Evolutionary conservation across 2,797 vertebrate species (phyloP), one percentile per base, ranked within the genome.

Genomic region (Notolepis coatsorum): DNA sequence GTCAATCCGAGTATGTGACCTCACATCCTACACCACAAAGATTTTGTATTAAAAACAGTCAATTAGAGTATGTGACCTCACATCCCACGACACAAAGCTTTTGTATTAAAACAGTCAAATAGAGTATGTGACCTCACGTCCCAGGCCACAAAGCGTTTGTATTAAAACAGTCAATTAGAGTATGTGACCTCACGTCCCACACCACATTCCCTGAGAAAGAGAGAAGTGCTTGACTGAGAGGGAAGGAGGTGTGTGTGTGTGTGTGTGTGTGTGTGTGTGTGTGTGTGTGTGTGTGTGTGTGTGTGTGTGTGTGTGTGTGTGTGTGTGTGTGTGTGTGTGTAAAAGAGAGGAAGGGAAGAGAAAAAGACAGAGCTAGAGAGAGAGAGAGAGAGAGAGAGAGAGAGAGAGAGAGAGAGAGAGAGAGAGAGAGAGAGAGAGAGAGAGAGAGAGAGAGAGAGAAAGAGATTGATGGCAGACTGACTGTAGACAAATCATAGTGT

Each of bases 401-500:
- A 30, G 24, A 65, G 43, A 65, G 31, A 3, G 5, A 27, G 28
- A 35, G n/a, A 57, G 20, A 43, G 17, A 30, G 24, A 65, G 43
- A 65, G 31, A 3, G 5, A 27, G 28, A 35, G n/a, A 57, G 21
- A 67, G 21, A 51, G 17, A 61, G 31, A 35, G 39, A 38, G 28
- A 39, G 39, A 43, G 49, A 56, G 15, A 47, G 38, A 33, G 21
- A 33, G 58, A 21, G 25, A 28, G n/a, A n/a, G n/a, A n/a, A n/a
- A n/a, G n/a, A n/a, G n/a, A n/a, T n/a, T n/a, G n/a, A n/a, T n/a
- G n/a, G n/a, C n/a, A n/a, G 23, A 21, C 3, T 0, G 30, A 7
- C 12, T 59, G 24, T 33, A 15, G 27, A 45, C 41, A 49, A 64
- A 71, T 66, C 62, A 46, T 6, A 66, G 75, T 50, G 48, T 85